Percentiles rank a stretch among this genome's conserved stretches.
These are phyloP conservation scores for Crocodylus rhombifer DNA, from an alignment of 2,797 vertebrate species.

Conservation along the genomic window DNA sequence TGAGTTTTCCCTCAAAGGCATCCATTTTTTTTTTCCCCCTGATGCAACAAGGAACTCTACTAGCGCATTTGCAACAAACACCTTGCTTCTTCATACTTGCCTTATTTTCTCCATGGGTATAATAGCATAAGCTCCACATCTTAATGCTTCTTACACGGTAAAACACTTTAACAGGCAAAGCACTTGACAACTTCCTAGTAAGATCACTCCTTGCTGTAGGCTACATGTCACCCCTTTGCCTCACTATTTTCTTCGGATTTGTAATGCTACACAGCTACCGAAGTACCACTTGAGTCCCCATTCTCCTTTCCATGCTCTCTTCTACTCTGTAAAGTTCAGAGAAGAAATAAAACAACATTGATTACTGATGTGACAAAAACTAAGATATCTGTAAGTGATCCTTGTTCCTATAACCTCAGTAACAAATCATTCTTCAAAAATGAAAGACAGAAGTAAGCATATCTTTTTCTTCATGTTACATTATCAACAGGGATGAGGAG, in stretches of 20 bases:
- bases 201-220: neutral
- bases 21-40: neutral
- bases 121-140: neutral
- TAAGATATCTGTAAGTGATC: neutral
- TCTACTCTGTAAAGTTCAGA: neutral
- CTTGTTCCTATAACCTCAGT: neutral
- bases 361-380: neutral
- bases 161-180: neutral
- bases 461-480: accelerated
- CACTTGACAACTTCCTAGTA: neutral
- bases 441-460: accelerated
- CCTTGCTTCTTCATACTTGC: neutral
- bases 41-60: neutral
- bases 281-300: neutral
- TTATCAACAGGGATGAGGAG: accelerated
- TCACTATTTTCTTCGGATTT: neutral
- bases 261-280: neutral
- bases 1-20: neutral
- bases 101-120: neutral
- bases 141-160: neutral
- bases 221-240: too few relatives aligned
- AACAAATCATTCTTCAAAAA: neutral
- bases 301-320: neutral
- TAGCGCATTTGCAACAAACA: neutral
- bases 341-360: neutral